Conservation (phyloP, 2,797 vertebrate genomes). For the Epinephelus malabaricus region DNA sequence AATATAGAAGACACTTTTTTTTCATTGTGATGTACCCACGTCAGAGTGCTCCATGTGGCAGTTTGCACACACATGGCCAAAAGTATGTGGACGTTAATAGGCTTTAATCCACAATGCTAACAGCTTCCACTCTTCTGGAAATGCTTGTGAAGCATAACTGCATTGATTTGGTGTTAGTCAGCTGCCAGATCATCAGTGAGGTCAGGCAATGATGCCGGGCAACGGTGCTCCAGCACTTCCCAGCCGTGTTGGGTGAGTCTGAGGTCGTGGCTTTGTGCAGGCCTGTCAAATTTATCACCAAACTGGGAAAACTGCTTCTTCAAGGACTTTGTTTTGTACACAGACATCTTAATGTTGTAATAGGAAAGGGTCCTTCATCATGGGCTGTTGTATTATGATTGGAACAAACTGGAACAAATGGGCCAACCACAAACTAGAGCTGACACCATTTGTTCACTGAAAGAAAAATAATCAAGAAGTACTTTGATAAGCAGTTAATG, state of each 20-base stretch:
- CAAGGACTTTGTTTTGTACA: accelerated
- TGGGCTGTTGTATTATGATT: too few species aligned
- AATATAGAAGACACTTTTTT: background rate
- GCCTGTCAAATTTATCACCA: background rate
- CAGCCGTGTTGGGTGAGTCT: background rate
- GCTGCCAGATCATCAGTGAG: background rate
- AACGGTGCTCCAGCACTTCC: background rate
- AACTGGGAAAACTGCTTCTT: background rate
- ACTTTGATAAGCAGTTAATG: background rate
- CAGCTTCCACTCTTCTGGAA: background rate
- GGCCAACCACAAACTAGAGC: background rate
- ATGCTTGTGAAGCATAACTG: background rate
- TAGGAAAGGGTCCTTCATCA: background rate
- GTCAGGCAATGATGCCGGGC: background rate
- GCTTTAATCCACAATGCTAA: background rate
- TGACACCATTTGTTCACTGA: background rate
- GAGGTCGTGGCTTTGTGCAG: background rate
- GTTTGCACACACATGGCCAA: conserved; percentile 12
- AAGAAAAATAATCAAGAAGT: background rate
- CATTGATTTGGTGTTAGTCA: background rate
- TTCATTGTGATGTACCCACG: conserved; percentile 1
- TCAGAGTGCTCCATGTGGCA: background rate
- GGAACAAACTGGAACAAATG: background rate
- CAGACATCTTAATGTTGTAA: background rate
- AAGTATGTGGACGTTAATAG: conserved; percentile 19